phyloP scores from a whole-genome alignment of 1,140 invertebrate genomes.

The Aphelenchoides besseyi region DNA sequence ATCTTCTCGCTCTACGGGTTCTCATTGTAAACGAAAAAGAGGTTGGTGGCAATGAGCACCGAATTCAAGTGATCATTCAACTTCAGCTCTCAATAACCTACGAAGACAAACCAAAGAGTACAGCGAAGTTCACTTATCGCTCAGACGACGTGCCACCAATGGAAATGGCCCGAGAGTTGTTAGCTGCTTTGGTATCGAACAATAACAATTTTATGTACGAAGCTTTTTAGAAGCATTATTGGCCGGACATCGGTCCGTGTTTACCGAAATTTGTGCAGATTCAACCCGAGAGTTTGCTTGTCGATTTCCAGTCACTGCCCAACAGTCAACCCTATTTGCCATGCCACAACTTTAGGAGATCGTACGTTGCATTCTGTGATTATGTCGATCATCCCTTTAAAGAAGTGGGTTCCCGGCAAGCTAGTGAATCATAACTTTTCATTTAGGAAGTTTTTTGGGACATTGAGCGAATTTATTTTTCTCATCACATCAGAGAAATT shows the following conservation, averaged over 20 bases:
- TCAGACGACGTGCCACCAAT: slow-evolving; percentile 15
- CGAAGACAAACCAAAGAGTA: slow-evolving; percentile 37
- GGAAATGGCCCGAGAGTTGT: slow-evolving; percentile 53
- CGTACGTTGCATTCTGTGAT: slow-evolving; percentile 60
- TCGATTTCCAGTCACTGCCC: slow-evolving; percentile 49
- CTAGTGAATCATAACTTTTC: slow-evolving; percentile 3
- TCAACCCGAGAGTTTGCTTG: slow-evolving; percentile 36
- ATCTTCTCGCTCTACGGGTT: slow-evolving; percentile 49
- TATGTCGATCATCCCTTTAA: slow-evolving; percentile 59
- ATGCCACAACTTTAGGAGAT: slow-evolving; percentile 59
- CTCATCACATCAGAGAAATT: slow-evolving; percentile 49
- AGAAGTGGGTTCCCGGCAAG: slow-evolving; percentile 54
- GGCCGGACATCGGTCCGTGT: slow-evolving; percentile 55
- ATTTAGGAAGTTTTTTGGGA: slow-evolving; percentile 40
- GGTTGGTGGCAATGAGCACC: neutral
- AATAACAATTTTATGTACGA: neutral
- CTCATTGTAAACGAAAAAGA: slow-evolving; percentile 41
- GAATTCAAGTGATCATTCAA: neutral
- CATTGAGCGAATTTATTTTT: slow-evolving; percentile 61
- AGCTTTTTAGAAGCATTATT: slow-evolving; percentile 53
- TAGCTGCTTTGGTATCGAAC: slow-evolving; percentile 36
- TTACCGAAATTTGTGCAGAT: slow-evolving; percentile 43
- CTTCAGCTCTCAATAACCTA: slow-evolving; percentile 43
- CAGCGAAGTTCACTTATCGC: slow-evolving; percentile 27
- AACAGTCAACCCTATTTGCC: slow-evolving; percentile 43